Evolutionary conservation across 1,140 invertebrate species (phyloP), one percentile per base, ranked within the genome.

Genomic region (Leptonema lineaticorne): DNA sequence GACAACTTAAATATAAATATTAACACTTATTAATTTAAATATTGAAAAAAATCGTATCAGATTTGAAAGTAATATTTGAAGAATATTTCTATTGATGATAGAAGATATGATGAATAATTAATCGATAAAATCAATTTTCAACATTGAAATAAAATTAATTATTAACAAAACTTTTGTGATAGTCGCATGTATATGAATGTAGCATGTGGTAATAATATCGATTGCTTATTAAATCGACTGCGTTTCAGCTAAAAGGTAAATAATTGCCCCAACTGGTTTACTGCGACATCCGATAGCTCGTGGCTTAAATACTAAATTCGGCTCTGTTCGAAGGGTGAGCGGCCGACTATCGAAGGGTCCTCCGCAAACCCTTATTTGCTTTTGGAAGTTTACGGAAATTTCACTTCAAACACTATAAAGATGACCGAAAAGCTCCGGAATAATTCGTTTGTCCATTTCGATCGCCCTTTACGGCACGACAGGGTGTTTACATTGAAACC

Each of bases 191-290:
- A 45, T 41, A 7, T 22, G 58, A 22, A 30, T 8, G 48, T 28
- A 63, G 26, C 48, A 62, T 69, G 70, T 67, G 67, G 70, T 67
- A 69, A 69, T 72, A 72, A 69, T 72, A 72, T 72, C 68, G 71
- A 72, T 72, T 68, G 71, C 71, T 72, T 72, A 72, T 72, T 72
- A 72, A 72, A 72, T 72, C 68, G 71, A 70, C 68, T 68, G 57
- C 65, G 65, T 68, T 69, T 70, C 68, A 70, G 68, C 65, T 70
- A 70, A 73, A 72, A 72, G 68, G 71, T 70, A 73, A 73, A 73
- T 73, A 73, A 73, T 73, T 73, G 68, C 71, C 66, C 63, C 53
- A 73, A 73, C 71, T 68, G 71, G 71, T 72, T 69, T 72, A 72
- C 71, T 69, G 71, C 71, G 68, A 72, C 71, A 72, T 69, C 65